Base-by-base conservation (phyloP, 2,888 invertebrate genomes). In the Cremastinae sp. region DNA sequence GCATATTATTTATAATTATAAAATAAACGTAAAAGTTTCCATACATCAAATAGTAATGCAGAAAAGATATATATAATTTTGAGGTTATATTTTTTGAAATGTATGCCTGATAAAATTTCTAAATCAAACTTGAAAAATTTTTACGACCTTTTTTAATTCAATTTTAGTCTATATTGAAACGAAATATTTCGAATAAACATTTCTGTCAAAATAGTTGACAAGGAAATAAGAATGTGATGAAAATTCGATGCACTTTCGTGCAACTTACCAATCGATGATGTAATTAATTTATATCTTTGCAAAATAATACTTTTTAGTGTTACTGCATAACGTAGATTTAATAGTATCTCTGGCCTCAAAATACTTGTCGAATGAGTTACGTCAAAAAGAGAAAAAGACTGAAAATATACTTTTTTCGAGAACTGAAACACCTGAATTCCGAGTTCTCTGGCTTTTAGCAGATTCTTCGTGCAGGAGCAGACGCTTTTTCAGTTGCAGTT, bases 391-490 rank as follows among this genome's bases (percentile, higher is more conserved):
- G 28, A 20, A 41, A 22, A 64, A 68, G 53, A 20, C 45, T 22
- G 69, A 38, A 28, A 54, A 20, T 41, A 16, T 43, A 51, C 36
- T 20, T 78, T 58, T 34, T 73, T 43, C 62, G 69, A 80, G 81
- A 84, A 84, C 81, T 83, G 81, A 79, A 85, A 83, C 84, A 85
- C 80, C 85, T 85, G 65, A 78, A 84, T 80, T 43, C 80, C 82
- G 82, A 84, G 82, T 75, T 84, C 82, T 80, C 69, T 66, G 64
- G 59, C 74, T 58, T 65, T 8, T 53, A 73, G 36, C 18, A 18
- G 7, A 5, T 20, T 20, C 36, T 36, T 22, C 20, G 38, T 41
- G 20, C 51, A 64, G 49, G 22, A 38, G 64, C 38, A 51, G 49
- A 51, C 41, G 28, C n/a, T 22, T 36, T 64, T 12, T 14, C 38